These are phyloP conservation scores for Oryzias woworae DNA, from an alignment of 2,113 vertebrate genomes.

Conservation along the genomic window DNA sequence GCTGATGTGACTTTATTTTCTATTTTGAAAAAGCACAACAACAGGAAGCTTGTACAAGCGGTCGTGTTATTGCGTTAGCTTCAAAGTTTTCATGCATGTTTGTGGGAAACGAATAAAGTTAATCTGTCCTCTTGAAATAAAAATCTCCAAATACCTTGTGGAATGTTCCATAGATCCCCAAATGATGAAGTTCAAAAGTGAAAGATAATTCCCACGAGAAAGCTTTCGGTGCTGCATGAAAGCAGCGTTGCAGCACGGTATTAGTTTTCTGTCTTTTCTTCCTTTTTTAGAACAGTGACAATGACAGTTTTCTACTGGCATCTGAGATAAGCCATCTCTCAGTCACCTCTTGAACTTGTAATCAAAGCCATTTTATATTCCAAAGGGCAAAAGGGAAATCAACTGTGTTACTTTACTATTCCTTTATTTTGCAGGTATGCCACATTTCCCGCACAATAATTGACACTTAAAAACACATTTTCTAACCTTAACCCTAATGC, in stretches of 20 bases:
- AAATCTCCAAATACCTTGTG: neutral
- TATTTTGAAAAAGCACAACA: constrained; percentile 1
- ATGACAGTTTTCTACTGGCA: constrained; percentile 26
- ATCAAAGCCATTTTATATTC: constrained; percentile 31
- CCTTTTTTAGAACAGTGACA: constrained; percentile 5
- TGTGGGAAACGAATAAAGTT: neutral
- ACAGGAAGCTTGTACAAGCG: neutral
- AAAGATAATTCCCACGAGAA: neutral
- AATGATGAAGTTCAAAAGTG: constrained; percentile 9
- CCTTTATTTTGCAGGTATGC: constrained; percentile 3
- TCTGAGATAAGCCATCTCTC: constrained; percentile 10
- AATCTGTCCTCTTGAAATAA: constrained; percentile 1
- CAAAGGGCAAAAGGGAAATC: constrained; percentile 18
- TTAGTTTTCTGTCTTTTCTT: neutral
- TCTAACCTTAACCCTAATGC: too few relatives aligned
- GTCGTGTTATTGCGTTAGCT: neutral
- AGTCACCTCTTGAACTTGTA: constrained; percentile 20
- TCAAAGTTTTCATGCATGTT: neutral
- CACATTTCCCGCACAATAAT: too few relatives aligned
- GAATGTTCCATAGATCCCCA: neutral
- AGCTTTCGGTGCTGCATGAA: neutral
- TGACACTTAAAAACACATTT: too few relatives aligned
- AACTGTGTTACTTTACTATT: neutral
- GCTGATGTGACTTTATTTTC: neutral
- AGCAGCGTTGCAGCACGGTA: constrained; percentile 3